A percentile compares a stretch with the other conserved stretches of the same genome.
Conservation (phyloP, 1,140 invertebrate genomes). For the Halesus radiatus region DNA sequence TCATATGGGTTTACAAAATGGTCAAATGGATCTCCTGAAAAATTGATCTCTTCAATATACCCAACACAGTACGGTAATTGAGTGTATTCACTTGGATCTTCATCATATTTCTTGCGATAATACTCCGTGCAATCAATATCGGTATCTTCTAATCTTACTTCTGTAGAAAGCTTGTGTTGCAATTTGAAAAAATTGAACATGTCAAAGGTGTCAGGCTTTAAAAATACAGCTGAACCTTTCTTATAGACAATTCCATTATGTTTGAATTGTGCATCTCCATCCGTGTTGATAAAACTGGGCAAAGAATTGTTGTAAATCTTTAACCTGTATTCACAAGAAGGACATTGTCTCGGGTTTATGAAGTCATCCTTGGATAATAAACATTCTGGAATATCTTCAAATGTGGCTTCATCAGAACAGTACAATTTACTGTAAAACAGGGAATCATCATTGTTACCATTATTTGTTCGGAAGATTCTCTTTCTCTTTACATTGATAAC, state of each 20-base stretch:
- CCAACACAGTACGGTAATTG: slow-evolving; percentile 84
- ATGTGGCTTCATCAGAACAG: slow-evolving; percentile 75
- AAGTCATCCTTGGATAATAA: background rate
- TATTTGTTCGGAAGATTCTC: slow-evolving; percentile 57
- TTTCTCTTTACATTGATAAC: slow-evolving; percentile 62
- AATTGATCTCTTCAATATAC: slow-evolving; percentile 74
- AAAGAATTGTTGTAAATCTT: background rate
- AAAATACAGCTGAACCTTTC: slow-evolving; percentile 79
- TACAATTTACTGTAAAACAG: slow-evolving; percentile 79
- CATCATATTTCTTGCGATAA: slow-evolving; percentile 80
- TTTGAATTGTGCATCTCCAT: slow-evolving; percentile 65
- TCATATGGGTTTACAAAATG: slow-evolving; percentile 70
- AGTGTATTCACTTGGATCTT: slow-evolving; percentile 81
- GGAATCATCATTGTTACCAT: slow-evolving; percentile 72
- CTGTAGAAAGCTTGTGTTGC: slow-evolving; percentile 60
- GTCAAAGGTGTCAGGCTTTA: slow-evolving; percentile 68
- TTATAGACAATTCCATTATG: slow-evolving; percentile 75
- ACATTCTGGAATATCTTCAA: slow-evolving; percentile 74
- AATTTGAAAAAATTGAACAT: slow-evolving; percentile 75
- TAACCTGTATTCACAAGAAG: background rate
- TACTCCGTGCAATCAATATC: slow-evolving; percentile 78
- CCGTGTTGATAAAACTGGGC: slow-evolving; percentile 57
- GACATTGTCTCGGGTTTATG: background rate
- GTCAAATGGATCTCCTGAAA: slow-evolving; percentile 63
- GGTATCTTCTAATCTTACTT: slow-evolving; percentile 76